Evolutionary conservation across 1,140 invertebrate species (phyloP).

Genomic region (Microplitis mediator): DNA sequence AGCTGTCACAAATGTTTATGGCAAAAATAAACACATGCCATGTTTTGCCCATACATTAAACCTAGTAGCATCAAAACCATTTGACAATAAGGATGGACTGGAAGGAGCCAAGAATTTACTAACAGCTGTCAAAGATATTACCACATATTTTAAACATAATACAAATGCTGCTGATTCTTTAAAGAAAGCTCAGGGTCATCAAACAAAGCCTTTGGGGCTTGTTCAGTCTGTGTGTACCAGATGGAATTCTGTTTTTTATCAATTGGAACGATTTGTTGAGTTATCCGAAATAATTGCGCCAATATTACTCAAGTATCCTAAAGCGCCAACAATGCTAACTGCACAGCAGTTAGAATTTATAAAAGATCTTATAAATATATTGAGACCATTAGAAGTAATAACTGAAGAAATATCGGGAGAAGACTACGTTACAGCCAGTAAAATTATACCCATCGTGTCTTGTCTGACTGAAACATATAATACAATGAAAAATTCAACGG

Average conservation of each 20-base stretch:
- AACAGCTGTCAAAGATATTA: neutral
- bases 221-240: constrained; percentile 32
- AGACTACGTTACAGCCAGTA: neutral
- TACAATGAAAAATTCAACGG: neutral
- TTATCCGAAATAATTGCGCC: constrained; percentile 41
- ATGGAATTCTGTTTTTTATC: constrained; percentile 43
- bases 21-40: constrained; percentile 50
- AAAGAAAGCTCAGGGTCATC: constrained; percentile 20
- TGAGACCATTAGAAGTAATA: constrained; percentile 28
- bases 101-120: neutral
- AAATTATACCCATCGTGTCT: constrained; percentile 6
- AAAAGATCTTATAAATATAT: constrained; percentile 14
- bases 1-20: constrained; percentile 52
- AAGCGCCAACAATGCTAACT: constrained; percentile 46
- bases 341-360: constrained; percentile 41
- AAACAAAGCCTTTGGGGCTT: constrained; percentile 14
- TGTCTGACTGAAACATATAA: neutral
- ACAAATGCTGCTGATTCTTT: constrained; percentile 29
- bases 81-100: neutral
- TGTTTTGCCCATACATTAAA: constrained; percentile 57
- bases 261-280: constrained; percentile 51
- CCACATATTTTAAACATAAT: neutral
- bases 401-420: constrained; percentile 18
- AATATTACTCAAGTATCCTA: constrained; percentile 44
- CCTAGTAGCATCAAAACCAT: neutral